Percentiles rank a stretch among this genome's conserved stretches.
Evolutionary conservation across 2,888 invertebrate genomes (phyloP).

Genomic region (Campoplex capitator): DNA sequence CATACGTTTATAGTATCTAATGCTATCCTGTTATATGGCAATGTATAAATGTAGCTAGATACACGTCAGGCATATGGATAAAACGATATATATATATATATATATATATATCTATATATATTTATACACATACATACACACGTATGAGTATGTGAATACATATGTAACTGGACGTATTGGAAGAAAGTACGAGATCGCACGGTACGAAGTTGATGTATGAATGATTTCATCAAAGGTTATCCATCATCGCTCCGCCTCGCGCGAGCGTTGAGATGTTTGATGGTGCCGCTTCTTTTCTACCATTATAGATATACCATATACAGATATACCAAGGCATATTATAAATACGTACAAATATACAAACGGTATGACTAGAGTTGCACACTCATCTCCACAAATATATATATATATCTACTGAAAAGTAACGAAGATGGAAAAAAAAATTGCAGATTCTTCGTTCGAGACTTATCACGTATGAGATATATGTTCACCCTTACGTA

Average conservation of each 20-base stretch:
- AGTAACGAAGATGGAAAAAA: conserved; percentile 29
- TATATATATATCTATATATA: neutral
- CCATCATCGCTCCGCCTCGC: conserved; percentile 81
- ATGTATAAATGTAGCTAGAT: neutral
- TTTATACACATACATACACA: too few species aligned
- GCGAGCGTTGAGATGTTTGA: conserved; percentile 79
- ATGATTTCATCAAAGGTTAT: conserved; percentile 83
- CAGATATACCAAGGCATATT: neutral
- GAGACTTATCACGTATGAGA: conserved; percentile 44
- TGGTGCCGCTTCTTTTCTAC: conserved; percentile 76
- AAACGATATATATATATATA: neutral
- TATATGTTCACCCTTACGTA: conserved; percentile 24
- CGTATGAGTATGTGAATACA: neutral
- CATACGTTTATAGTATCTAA: conserved; percentile 11
- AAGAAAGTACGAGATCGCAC: conserved; percentile 50
- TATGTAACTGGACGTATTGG: conserved; percentile 3
- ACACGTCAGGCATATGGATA: conserved; percentile 12
- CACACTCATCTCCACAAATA: conserved; percentile 50
- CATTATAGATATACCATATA: conserved; percentile 34
- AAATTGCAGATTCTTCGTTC: conserved; percentile 20
- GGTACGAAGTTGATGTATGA: conserved; percentile 78
- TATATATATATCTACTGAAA: conserved; percentile 37
- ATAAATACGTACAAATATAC: conserved; percentile 11
- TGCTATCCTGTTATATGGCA: conserved; percentile 33
- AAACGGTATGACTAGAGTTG: conserved; percentile 13